phyloP scores from a whole-genome alignment of 2,797 vertebrate species.

The Clamator glandarius region DNA sequence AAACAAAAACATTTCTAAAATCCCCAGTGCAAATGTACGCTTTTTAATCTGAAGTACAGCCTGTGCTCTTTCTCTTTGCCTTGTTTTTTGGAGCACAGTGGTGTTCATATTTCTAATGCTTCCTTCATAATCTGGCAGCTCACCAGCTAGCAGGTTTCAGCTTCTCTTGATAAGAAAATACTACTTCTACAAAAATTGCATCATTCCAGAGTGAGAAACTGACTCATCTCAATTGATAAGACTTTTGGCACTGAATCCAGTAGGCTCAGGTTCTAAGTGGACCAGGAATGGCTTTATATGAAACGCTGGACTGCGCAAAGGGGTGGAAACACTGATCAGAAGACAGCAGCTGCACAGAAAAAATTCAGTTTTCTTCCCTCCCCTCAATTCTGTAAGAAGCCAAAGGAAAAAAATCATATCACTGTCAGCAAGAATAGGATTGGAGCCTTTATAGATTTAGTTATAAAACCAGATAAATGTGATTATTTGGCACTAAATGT shows the following conservation, averaged over 20 bases:
- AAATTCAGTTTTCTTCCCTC: neutral
- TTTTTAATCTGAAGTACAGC: neutral
- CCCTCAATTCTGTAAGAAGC: neutral
- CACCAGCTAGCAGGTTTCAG: neutral
- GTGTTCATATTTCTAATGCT: slow-evolving; percentile 32
- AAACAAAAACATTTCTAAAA: neutral
- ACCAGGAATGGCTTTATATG: neutral
- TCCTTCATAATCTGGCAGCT: slow-evolving; percentile 12
- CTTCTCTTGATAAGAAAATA: slow-evolving; percentile 25
- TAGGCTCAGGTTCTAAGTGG: neutral
- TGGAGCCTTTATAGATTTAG: neutral
- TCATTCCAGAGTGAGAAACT: neutral
- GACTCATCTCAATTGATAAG: neutral
- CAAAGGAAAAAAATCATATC: neutral
- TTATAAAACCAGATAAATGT: neutral
- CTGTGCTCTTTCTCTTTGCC: neutral
- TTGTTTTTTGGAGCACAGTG: neutral
- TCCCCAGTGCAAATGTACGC: neutral
- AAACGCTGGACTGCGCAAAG: neutral
- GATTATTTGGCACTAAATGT: neutral
- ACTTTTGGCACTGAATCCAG: neutral
- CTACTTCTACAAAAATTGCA: neutral
- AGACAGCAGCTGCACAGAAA: neutral
- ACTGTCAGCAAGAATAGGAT: neutral
- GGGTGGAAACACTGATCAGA: neutral